Conservation (phyloP, 1,140 invertebrate genomes). For the Eubasilissa regina region DNA sequence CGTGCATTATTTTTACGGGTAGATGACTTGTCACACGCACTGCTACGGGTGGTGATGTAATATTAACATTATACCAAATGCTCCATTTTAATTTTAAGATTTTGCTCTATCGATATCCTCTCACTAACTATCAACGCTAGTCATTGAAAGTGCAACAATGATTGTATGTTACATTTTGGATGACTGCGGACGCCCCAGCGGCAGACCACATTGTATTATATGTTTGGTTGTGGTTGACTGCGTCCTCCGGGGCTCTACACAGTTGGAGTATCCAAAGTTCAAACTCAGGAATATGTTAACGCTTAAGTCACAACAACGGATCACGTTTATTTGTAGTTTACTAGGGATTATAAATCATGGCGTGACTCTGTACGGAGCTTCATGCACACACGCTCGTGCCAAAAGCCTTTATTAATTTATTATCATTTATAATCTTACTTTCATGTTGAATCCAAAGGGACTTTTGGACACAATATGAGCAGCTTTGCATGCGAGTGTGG, state of each 20-base stretch:
- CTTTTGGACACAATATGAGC: constrained; percentile 37
- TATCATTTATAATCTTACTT: constrained; percentile 51
- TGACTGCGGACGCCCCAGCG: constrained; percentile 38
- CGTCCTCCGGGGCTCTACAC: not conserved
- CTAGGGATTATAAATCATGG: constrained; percentile 50
- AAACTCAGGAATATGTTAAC: constrained; percentile 55
- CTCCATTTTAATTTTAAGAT: constrained; percentile 45
- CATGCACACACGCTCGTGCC: constrained; percentile 60
- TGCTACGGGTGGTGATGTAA: constrained; percentile 43
- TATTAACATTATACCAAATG: constrained; percentile 55
- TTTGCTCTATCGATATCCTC: constrained; percentile 33
- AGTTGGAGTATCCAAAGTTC: constrained; percentile 48
- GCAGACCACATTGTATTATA: constrained; percentile 54
- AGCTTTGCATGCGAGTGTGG: constrained; percentile 67
- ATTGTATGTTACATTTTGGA: constrained; percentile 48
- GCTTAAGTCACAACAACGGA: constrained; percentile 60
- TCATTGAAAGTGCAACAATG: constrained; percentile 56
- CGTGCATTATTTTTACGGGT: constrained; percentile 57
- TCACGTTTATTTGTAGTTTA: constrained; percentile 59
- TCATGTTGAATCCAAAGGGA: constrained; percentile 31
- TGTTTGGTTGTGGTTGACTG: constrained; percentile 49
- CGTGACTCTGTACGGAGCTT: constrained; percentile 51
- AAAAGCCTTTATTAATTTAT: constrained; percentile 59
- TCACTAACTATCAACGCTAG: constrained; percentile 50
- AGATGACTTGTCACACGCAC: constrained; percentile 52